phyloP scores from a whole-genome alignment of 2,113 vertebrate species.

The Clupea harengus region DNA sequence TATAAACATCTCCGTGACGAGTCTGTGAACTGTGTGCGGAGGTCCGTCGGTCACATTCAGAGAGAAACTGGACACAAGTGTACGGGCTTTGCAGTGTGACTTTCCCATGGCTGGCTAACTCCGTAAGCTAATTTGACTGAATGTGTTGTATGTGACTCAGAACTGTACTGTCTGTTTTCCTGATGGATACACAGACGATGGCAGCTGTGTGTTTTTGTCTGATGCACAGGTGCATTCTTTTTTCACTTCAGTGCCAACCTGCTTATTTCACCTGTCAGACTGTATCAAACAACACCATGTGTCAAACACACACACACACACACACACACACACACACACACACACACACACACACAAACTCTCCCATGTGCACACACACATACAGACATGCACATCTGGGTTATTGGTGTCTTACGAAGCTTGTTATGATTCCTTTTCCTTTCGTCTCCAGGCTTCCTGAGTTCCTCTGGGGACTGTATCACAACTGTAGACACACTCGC shows the following conservation, averaged over 20 bases:
- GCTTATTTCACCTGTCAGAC: background rate
- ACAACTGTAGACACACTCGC: background rate
- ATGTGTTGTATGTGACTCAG: background rate
- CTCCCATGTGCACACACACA: constrained; percentile 36
- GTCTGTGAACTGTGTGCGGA: background rate
- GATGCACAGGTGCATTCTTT: constrained; percentile 10
- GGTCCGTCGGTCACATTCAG: background rate
- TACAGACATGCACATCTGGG: background rate
- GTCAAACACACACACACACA: background rate
- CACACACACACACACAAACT: constrained; percentile 25
- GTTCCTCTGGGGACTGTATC: background rate
- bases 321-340: background rate
- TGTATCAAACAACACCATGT: background rate
- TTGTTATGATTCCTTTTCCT: background rate
- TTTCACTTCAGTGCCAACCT: constrained; percentile 32
- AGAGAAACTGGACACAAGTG: background rate
- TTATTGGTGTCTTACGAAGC: background rate
- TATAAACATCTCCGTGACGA: background rate
- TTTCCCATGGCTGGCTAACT: background rate
- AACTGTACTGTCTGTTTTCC: background rate
- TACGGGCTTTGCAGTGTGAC: background rate
- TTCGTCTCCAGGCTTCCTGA: background rate
- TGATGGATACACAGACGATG: background rate
- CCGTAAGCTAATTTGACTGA: background rate
- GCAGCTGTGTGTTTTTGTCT: constrained; percentile 9